These are phyloP conservation scores for Rhinoptilus africanus DNA, from an alignment of 2,113 vertebrate species.

Conservation along the genomic window DNA sequence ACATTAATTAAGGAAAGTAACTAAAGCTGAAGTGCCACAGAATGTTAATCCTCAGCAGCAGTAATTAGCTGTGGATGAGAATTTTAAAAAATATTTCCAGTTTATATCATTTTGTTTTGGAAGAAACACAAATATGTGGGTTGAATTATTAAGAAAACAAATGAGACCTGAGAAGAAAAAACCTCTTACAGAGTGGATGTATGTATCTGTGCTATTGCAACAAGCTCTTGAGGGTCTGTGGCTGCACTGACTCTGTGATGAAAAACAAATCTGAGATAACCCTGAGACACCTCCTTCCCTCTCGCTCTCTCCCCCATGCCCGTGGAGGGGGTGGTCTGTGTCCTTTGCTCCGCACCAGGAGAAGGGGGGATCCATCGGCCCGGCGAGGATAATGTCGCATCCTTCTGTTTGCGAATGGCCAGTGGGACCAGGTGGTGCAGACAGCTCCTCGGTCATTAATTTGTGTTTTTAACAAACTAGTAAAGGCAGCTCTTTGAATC, in stretches of 20 bases:
- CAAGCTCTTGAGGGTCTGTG: background rate
- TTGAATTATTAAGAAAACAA: slow-evolving; percentile 46
- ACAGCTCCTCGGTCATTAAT: background rate
- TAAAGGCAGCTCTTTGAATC: slow-evolving; percentile 4
- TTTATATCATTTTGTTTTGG: slow-evolving; percentile 45
- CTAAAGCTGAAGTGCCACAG: slow-evolving; percentile 58
- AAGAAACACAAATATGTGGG: slow-evolving; percentile 37
- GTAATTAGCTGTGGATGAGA: slow-evolving; percentile 54
- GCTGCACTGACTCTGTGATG: background rate
- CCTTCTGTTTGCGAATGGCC: background rate
- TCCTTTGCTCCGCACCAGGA: background rate
- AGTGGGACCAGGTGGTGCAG: background rate
- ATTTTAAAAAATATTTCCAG: slow-evolving; percentile 48
- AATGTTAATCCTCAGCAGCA: slow-evolving; percentile 61
- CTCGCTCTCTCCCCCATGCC: fast-evolving
- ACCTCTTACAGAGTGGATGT: background rate
- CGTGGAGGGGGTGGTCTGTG: no score
- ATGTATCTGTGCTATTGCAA: background rate
- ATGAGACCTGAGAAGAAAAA: background rate
- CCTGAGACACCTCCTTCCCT: background rate
- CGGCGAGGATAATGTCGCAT: fast-evolving
- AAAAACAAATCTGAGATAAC: background rate
- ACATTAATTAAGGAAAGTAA: slow-evolving; percentile 68
- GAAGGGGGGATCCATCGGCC: no score
- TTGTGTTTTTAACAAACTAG: slow-evolving; percentile 8